Evolutionary conservation across 2,113 vertebrate genomes (phyloP).

Genomic region (Pollachius pollachius): DNA sequence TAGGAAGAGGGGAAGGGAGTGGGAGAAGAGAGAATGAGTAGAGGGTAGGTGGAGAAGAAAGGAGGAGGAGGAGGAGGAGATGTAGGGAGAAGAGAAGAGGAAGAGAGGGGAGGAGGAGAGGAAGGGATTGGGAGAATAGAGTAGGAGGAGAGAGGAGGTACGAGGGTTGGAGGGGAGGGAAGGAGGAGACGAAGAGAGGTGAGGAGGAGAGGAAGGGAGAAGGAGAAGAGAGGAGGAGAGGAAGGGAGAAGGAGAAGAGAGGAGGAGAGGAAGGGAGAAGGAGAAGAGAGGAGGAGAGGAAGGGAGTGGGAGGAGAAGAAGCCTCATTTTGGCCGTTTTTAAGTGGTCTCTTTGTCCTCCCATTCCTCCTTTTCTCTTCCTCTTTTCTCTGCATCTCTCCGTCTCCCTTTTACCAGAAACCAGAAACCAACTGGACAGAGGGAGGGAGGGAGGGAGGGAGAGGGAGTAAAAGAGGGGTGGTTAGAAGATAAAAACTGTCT

Average conservation of each 20-base stretch:
- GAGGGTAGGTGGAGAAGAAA: neutral
- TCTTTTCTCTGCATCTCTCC: neutral
- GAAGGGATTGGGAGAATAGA: neutral
- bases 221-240: neutral
- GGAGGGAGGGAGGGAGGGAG: neutral
- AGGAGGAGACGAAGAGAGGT: neutral
- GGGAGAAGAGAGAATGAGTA: neutral
- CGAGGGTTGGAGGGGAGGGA: neutral
- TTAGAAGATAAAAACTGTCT: conserved; percentile 4
- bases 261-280: neutral
- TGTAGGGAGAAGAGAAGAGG: neutral
- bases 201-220: neutral
- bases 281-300: neutral
- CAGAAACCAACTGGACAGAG: neutral
- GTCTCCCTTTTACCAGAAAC: conserved; percentile 4
- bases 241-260: neutral
- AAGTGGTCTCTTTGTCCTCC: conserved; percentile 4
- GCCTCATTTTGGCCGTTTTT: neutral
- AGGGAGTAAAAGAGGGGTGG: neutral
- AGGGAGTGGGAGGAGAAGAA: neutral
- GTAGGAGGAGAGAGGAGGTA: neutral
- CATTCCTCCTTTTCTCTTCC: neutral
- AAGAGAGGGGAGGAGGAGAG: neutral
- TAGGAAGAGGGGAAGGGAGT: neutral
- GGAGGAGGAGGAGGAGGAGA: neutral